phyloP scores from a whole-genome alignment of 2,797 vertebrate genomes.

The Enteromius radiatus region DNA sequence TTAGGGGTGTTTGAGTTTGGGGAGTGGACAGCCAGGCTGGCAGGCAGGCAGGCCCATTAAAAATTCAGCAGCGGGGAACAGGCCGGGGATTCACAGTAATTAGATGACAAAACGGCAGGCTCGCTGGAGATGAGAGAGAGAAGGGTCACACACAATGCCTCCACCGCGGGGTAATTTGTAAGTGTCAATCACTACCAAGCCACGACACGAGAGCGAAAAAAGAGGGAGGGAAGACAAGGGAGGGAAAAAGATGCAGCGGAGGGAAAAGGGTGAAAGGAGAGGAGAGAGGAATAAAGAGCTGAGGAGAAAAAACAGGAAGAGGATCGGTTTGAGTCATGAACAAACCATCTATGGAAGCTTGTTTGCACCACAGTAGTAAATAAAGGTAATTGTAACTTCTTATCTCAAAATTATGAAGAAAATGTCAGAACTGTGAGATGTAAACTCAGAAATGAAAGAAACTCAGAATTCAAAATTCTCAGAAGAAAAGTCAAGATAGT shows the following conservation, averaged over 20 bases:
- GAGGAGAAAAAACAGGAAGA: constrained; percentile 41
- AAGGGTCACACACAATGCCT: constrained; percentile 98
- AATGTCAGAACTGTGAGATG: neutral
- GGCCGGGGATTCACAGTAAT: constrained; percentile 99
- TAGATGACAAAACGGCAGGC: constrained; percentile 99
- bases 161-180: constrained; percentile 98
- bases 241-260: constrained; percentile 53
- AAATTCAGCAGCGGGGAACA: constrained; percentile 97
- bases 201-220: constrained; percentile 70
- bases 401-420: neutral
- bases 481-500: neutral
- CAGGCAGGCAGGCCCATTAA: constrained; percentile 82
- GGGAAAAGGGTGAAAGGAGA: constrained; percentile 35
- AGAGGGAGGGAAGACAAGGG: constrained; percentile 44
- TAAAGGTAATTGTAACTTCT: neutral
- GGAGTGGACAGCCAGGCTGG: constrained; percentile 50
- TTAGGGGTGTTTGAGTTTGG: constrained; percentile 45
- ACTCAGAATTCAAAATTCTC: neutral
- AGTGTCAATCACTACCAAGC: constrained; percentile 95
- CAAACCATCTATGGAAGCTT: neutral
- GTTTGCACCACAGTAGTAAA: neutral
- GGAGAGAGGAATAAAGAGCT: constrained; percentile 39
- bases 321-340: constrained; percentile 6
- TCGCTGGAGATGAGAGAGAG: constrained; percentile 94
- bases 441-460: neutral